Base-by-base conservation (phyloP, 1,140 invertebrate genomes). In the Cardiocondyla obscurior region DNA sequence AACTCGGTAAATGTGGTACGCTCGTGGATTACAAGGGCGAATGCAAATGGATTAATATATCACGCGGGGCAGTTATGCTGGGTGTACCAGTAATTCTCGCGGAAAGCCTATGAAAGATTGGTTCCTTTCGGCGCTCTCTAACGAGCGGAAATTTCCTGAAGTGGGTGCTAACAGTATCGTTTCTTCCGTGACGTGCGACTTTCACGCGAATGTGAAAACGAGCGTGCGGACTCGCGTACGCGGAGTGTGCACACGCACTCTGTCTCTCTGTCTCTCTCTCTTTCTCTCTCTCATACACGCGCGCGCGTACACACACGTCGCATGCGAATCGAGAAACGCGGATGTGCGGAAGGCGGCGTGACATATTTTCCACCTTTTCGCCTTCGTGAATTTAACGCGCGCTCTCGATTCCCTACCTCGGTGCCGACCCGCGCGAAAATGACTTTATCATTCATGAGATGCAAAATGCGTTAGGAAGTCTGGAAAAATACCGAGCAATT, bases 401-500 rank as follows among this genome's bases (percentile, higher is more conserved):
- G 74, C 46, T 79, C 74, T 42, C 62, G n/a, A 44, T 36, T 67
- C 46, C 55, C n/a, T 60, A 10, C 51, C 36, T 12, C 55, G 46
- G 46, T 79, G 51, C 36, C 67, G 74, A 28, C 70, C 77, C 64
- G 67, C 70, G 85, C 46, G 82, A 88, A 86, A 88, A 90, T 90
- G 85, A 89, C 85, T 90, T 90, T 87, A 88, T 91, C 85, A 89
- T 90, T 88, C 83, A 86, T 90, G 86, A 89, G 85, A 89, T 86
- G 88, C 84, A 86, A 83, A 91, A 72, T 82, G 82, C 83, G 85
- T 82, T 82, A 83, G 86, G 70, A 87, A 86, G 85, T 85, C 82
- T 89, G 89, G 82, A 85, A 88, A 88, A 90, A 86, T 90, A 90
- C 67, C 74, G 83, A 81, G 90, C 88, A 91, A 92, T 90, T 92